These are phyloP conservation scores for Lonchura striata DNA, from an alignment of 2,113 vertebrate species.

Conservation along the genomic window DNA sequence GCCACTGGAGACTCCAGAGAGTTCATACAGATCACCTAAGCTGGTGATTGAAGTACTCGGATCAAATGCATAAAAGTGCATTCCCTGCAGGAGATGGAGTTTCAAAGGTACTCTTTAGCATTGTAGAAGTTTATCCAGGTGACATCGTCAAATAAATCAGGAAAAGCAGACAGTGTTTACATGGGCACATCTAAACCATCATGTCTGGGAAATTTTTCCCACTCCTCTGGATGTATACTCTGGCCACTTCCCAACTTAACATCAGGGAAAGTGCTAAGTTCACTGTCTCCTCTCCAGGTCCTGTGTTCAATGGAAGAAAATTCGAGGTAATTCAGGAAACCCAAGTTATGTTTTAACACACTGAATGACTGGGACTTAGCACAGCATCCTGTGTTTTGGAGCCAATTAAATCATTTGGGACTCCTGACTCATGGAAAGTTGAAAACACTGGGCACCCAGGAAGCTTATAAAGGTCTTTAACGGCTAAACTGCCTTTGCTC, in stretches of 20 bases:
- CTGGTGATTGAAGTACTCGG: background rate
- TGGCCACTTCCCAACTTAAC: conserved; percentile 13
- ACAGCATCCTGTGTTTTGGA: background rate
- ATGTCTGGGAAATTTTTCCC: conserved; percentile 38
- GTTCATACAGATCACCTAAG: background rate
- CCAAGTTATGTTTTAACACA: background rate
- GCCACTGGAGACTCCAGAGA: background rate
- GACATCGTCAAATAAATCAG: conserved; percentile 18
- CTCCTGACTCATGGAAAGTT: background rate
- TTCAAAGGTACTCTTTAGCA: conserved; percentile 8
- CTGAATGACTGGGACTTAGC: background rate
- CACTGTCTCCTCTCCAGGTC: background rate
- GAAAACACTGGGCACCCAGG: background rate
- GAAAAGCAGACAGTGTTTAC: conserved; percentile 43
- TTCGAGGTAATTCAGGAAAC: background rate
- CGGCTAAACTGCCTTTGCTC: background rate
- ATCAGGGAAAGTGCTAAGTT: conserved; percentile 9
- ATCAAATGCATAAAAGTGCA: background rate
- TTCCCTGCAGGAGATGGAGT: background rate
- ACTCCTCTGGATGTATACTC: conserved; percentile 15
- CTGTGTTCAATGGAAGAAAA: background rate
- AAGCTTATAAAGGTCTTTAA: background rate
- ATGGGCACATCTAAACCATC: conserved; percentile 34
- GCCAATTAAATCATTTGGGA: background rate
- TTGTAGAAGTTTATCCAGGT: conserved; percentile 33